Percentiles rank a stretch among this genome's conserved stretches.
These are phyloP conservation scores for Cataglyphis albicans DNA, from an alignment of 2,888 invertebrate genomes.

Conservation along the genomic window DNA sequence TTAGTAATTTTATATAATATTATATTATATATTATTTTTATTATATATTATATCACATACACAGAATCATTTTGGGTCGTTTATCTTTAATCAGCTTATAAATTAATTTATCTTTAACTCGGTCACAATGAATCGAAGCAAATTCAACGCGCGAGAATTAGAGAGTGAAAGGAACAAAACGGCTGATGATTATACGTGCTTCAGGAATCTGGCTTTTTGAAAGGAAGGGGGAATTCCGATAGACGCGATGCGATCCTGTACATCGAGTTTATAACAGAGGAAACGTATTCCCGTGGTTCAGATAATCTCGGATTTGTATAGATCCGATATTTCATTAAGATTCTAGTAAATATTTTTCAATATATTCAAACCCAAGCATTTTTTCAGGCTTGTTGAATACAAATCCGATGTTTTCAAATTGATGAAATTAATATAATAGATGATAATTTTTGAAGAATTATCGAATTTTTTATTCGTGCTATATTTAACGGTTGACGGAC, in stretches of 20 bases:
- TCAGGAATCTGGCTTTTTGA: constrained; percentile 72
- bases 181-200: constrained; percentile 61
- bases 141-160: constrained; percentile 10
- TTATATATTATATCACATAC: background rate
- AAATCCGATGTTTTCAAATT: background rate
- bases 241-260: constrained; percentile 62
- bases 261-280: constrained; percentile 64
- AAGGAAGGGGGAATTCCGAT: constrained; percentile 69
- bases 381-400: background rate
- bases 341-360: background rate
- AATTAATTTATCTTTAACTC: background rate
- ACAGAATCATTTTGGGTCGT: background rate
- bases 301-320: background rate
- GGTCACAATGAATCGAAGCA: background rate
- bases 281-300: background rate
- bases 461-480: background rate
- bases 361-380: background rate
- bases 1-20: background rate
- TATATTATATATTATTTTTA: background rate
- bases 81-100: background rate
- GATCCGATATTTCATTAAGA: background rate
- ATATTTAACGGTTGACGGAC: constrained; percentile 2
- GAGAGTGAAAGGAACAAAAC: constrained; percentile 60
- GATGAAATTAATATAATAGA: background rate
- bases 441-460: background rate